Conservation (phyloP, 2,113 vertebrate species). For the Nothoprocta perdicaria region DNA sequence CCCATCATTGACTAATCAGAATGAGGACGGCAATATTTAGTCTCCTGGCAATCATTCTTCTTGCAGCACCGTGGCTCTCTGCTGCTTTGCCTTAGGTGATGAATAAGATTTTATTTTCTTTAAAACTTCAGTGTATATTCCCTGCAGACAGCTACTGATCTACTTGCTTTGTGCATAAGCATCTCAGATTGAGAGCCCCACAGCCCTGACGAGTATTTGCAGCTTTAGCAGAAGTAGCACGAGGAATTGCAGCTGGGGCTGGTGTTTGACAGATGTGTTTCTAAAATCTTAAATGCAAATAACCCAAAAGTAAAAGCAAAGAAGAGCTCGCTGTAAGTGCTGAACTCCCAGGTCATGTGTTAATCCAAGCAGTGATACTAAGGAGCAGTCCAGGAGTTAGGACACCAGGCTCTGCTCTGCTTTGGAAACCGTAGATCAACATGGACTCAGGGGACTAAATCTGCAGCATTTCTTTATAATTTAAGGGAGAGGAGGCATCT, state of each 20-base stretch:
- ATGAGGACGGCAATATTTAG: background rate
- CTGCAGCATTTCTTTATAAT: background rate
- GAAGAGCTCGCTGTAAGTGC: background rate
- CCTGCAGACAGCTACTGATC: background rate
- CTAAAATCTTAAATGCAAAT: background rate
- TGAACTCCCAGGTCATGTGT: background rate
- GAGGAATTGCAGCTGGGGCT: background rate
- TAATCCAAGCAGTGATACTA: background rate
- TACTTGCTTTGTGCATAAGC: background rate
- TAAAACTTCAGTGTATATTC: background rate
- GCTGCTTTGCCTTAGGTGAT: background rate
- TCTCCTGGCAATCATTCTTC: background rate
- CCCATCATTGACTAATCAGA: background rate
- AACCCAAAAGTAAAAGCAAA: background rate
- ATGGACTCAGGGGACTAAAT: no score
- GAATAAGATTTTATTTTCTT: background rate
- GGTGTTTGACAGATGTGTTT: background rate
- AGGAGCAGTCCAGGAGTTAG: background rate
- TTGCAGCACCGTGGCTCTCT: background rate
- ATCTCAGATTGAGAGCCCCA: background rate
- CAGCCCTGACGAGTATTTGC: background rate
- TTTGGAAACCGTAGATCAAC: background rate
- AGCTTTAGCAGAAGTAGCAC: background rate
- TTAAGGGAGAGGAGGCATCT: background rate
- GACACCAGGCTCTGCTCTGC: background rate